Conservation (phyloP, 1,140 invertebrate species). For the Calliphora vicina region DNA sequence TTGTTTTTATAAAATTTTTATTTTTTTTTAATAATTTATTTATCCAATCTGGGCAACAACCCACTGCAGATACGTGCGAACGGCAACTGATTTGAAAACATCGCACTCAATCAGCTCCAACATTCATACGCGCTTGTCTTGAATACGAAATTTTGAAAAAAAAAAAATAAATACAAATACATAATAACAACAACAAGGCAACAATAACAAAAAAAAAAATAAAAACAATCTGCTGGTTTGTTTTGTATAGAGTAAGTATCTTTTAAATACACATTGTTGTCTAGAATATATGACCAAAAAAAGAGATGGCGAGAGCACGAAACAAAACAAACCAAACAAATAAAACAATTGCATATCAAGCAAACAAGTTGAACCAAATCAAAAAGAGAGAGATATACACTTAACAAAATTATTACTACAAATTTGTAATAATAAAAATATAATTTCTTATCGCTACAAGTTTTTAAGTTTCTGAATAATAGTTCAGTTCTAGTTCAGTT, state of each 20-base stretch:
- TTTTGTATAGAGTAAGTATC: neutral
- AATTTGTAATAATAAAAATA: too few relatives aligned
- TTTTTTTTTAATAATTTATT: constrained; percentile 4
- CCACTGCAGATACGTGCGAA: constrained; percentile 3
- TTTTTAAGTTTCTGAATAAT: too few relatives aligned
- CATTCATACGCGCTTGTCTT: constrained; percentile 3
- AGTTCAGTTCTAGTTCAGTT: too few relatives aligned
- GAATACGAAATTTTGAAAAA: neutral
- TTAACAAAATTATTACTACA: neutral
- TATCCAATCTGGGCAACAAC: constrained; percentile 8
- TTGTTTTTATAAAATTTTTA: neutral
- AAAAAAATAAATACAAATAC: neutral
- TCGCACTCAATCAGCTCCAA: neutral
- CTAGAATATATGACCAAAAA: neutral
- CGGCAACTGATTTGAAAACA: constrained; percentile 3
- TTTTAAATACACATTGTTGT: neutral
- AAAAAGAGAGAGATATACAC: neutral
- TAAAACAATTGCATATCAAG: neutral
- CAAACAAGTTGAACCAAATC: neutral
- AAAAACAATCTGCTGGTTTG: neutral
- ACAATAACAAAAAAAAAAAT: neutral
- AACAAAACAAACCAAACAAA: neutral
- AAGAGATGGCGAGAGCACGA: too few relatives aligned
- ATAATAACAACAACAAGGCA: neutral
- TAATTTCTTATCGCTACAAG: too few relatives aligned